Evolutionary conservation across 2,113 vertebrate genomes (phyloP).

Genomic region (Tyrannus savana): DNA sequence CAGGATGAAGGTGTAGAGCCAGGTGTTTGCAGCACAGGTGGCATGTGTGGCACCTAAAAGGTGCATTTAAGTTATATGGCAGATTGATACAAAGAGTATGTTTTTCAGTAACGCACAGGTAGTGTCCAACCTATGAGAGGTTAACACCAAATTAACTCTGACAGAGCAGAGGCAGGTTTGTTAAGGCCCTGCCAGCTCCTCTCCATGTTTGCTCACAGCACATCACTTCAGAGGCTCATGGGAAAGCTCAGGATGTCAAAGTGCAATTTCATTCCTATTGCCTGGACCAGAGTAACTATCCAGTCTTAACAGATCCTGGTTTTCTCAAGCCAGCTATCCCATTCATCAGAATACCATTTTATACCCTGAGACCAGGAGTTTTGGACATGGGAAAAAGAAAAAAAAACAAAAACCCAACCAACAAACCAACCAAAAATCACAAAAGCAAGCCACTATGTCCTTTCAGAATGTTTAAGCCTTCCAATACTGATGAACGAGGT

Average conservation of each 20-base stretch:
- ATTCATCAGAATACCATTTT: not conserved
- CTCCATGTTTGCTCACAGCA: not conserved
- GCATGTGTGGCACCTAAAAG: not conserved
- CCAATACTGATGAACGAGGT: not conserved
- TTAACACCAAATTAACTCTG: not conserved
- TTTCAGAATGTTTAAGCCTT: not conserved
- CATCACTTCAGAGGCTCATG: not conserved
- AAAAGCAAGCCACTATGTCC: not conserved
- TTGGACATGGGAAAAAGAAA: not conserved
- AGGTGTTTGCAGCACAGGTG: not conserved
- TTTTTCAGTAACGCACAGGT: not conserved
- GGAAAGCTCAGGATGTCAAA: not conserved
- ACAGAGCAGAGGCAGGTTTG: not conserved
- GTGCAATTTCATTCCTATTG: not conserved
- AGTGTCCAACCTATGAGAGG: not conserved
- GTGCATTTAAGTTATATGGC: not conserved
- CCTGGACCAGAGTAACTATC: not conserved
- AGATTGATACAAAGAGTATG: not conserved
- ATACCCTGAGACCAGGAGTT: constrained; percentile 22
- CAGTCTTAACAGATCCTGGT: not conserved
- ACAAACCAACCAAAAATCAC: not conserved
- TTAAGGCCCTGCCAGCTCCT: not conserved
- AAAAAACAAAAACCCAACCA: not conserved
- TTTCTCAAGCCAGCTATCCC: not conserved
- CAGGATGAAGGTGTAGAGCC: not conserved